Conservation (phyloP, 2,888 invertebrate species). For the Lasioglossum vierecki region DNA sequence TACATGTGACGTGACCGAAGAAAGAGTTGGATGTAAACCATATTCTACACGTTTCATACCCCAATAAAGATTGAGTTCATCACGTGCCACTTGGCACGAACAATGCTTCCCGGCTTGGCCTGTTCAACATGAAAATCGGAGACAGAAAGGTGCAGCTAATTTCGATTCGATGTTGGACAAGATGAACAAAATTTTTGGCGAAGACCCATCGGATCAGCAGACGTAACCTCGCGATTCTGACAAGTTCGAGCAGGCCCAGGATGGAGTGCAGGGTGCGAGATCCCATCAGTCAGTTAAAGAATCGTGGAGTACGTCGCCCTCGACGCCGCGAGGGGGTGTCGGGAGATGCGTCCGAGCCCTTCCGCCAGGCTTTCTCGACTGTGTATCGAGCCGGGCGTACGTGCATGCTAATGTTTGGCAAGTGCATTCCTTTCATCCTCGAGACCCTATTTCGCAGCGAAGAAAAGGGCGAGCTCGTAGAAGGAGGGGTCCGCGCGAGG, state of each 20-base stretch:
- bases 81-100: too few species aligned
- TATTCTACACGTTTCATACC: too few species aligned
- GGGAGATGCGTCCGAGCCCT: neutral
- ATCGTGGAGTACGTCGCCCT: neutral
- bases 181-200: too few species aligned
- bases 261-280: neutral
- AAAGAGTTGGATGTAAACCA: too few species aligned
- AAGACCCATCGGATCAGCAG: too few species aligned
- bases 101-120: too few species aligned
- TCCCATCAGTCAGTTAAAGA: neutral
- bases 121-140: too few species aligned
- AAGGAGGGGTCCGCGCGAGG: conserved; percentile 12
- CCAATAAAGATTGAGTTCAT: too few species aligned
- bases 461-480: conserved; percentile 38
- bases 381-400: conserved; percentile 41
- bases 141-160: too few species aligned
- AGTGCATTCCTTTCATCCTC: conserved; percentile 66
- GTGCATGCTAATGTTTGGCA: conserved; percentile 65
- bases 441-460: conserved; percentile 64
- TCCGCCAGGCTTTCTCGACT: conserved; percentile 10
- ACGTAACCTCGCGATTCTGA: neutral
- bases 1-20: too few species aligned
- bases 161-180: too few species aligned
- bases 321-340: conserved; percentile 11
- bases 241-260: neutral